Evolutionary conservation across 2,113 vertebrate genomes (phyloP).

Genomic region (Ivindomyrus marchei): DNA sequence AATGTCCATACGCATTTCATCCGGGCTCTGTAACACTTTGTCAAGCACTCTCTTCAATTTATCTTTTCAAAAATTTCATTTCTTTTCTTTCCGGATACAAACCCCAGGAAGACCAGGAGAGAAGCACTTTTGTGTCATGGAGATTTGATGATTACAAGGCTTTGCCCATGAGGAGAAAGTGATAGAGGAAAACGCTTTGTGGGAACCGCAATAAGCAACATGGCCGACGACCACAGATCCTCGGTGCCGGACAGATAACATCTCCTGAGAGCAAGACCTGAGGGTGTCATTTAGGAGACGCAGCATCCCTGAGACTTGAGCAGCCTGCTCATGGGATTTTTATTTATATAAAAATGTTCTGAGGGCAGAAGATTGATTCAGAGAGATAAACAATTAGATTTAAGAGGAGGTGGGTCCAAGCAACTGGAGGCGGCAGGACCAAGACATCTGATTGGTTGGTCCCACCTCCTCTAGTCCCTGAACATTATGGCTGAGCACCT

Average conservation of each 20-base stretch:
- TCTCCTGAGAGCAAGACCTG: background rate
- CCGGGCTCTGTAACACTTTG: background rate
- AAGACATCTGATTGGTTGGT: background rate
- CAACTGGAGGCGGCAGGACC: too few relatives aligned
- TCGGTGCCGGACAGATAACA: background rate
- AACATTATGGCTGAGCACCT: background rate
- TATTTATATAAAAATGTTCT: background rate
- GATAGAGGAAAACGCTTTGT: background rate
- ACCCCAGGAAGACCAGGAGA: background rate
- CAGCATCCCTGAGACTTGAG: background rate
- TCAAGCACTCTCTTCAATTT: background rate
- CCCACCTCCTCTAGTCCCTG: background rate
- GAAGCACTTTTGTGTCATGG: background rate
- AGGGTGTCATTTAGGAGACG: background rate
- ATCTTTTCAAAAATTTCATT: background rate
- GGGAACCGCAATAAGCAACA: background rate
- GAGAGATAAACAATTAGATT: background rate
- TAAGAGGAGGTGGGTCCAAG: background rate
- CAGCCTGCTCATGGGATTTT: background rate
- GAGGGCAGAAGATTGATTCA: background rate
- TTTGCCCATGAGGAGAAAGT: background rate
- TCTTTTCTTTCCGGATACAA: background rate
- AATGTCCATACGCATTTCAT: background rate
- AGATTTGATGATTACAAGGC: background rate
- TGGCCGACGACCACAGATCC: background rate